Percentiles rank a stretch among this genome's conserved stretches.
Conservation (phyloP, 2,113 vertebrate genomes). For the Vidua chalybeata region DNA sequence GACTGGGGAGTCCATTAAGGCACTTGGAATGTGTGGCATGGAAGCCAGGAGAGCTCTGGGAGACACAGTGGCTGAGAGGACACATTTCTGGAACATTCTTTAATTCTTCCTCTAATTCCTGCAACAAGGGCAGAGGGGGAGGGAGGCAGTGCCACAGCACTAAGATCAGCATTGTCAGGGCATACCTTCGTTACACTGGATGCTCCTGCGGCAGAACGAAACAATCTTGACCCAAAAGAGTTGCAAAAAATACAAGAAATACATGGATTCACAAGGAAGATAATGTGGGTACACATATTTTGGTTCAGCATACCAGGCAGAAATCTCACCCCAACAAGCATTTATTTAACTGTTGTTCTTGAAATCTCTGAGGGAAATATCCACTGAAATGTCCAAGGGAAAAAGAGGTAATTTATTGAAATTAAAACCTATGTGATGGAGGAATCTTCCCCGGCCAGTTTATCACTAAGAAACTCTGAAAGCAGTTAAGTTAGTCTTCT, state of each 20-base stretch:
- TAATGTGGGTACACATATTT: neutral
- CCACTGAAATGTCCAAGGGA: neutral
- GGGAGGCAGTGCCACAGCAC: neutral
- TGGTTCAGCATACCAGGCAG: neutral
- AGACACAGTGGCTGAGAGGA: neutral
- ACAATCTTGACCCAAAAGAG: neutral
- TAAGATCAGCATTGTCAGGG: neutral
- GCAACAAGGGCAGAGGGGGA: neutral
- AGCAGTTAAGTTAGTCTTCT: neutral
- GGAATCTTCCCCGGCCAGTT: neutral
- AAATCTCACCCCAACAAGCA: rapidly evolving
- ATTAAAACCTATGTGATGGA: neutral
- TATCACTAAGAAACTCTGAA: neutral
- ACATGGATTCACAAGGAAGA: neutral
- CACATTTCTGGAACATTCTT: slow-evolving; percentile 9
- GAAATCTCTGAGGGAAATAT: too few species aligned
- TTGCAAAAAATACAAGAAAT: neutral
- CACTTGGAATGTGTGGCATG: slow-evolving; percentile 5
- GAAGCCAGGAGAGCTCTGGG: neutral
- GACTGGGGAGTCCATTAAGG: neutral
- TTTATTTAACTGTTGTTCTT: neutral
- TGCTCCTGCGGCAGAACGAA: neutral
- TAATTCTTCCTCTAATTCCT: neutral
- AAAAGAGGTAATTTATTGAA: neutral
- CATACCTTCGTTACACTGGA: rapidly evolving